These are phyloP conservation scores for Fragum sueziense DNA, from an alignment of 2,888 invertebrate species.

Conservation along the genomic window DNA sequence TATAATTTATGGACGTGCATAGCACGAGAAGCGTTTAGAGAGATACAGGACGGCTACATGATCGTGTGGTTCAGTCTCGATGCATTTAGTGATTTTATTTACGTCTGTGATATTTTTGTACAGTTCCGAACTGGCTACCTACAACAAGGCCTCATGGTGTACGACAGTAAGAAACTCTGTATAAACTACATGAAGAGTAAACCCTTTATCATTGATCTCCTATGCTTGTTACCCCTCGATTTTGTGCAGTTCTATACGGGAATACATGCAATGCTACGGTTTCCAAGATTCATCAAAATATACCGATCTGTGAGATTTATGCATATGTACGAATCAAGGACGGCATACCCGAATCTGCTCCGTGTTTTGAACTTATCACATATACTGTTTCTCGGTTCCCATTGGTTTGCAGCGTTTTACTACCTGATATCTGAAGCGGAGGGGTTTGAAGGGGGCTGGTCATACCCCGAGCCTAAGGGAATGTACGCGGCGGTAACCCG, in stretches of 20 bases:
- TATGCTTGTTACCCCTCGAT: conserved; percentile 92
- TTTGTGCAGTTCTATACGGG: conserved; percentile 91
- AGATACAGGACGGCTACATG: conserved; percentile 86
- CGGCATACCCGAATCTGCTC: conserved; percentile 98
- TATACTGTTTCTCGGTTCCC: conserved; percentile 95
- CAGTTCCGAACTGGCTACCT: conserved; percentile 97
- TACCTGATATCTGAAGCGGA: conserved; percentile 92
- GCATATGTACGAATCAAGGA: conserved; percentile 97
- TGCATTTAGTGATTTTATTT: conserved; percentile 92
- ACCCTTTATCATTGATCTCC: conserved; percentile 92
- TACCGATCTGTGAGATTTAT: conserved; percentile 93
- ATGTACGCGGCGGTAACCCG: conserved; percentile 92
- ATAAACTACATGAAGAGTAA: conserved; percentile 93
- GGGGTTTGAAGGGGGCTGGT: conserved; percentile 84
- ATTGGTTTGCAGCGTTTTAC: conserved; percentile 99
- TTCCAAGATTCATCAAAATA: conserved; percentile 84
- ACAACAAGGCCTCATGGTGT: conserved; percentile 94
- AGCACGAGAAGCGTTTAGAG: conserved; percentile 96
- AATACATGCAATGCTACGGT: conserved; percentile 89
- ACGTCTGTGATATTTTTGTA: conserved; percentile 93
- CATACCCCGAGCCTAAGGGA: conserved; percentile 85
- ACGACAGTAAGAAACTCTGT: conserved; percentile 94
- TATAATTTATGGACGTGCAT: conserved; percentile 98
- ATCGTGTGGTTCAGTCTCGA: conserved; percentile 84
- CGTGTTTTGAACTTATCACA: conserved; percentile 97